Evolutionary conservation across 2,113 vertebrate species (phyloP), one percentile per base, ranked within the genome.

Genomic region (Triplophysa siluroides): DNA sequence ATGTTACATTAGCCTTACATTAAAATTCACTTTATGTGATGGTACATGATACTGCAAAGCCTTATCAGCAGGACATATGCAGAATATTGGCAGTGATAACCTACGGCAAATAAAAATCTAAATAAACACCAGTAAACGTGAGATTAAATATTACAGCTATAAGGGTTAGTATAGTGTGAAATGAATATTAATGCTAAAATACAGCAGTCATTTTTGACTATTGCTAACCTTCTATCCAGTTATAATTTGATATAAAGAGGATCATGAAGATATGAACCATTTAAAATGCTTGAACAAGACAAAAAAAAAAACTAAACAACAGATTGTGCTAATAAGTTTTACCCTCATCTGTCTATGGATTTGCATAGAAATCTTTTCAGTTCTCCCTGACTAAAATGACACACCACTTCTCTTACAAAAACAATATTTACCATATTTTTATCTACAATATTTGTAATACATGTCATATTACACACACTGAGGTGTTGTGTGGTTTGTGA

Each of bases 61-160:
- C 64, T 60, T 60, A 71, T 65, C 58, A 72, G 62, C 79, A 81
- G 74, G 41, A 79, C 23, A 47, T 74, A 61, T 69, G 81, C 78
- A 86, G 79, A 82, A 75, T 23, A 85, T 86, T 90, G 92, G 92
- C 92, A 93, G 91, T 92, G 91, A 90, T 91, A 76, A 69, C 86
- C 85, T 65, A 43, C 18, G 47, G 61, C 45, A 71, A 33, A 72
- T 77, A 33, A n/a, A 9, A 33, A 54, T 68, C 68, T 70, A 26
- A 84, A 84, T 45, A 72, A 78, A 76, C 38, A 75, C 67, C 29
- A 83, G 47, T 75, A 80, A 73, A 14, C 29, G 78, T 23, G 38
- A 72, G 61, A 70, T 65, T 72, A 84, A 80, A 71, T 75, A 71
- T 80, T 85, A 74, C 79, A 71, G 60, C 79, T 84, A 11, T 76